phyloP scores from a whole-genome alignment of 2,113 vertebrate species.

The Eretmochelys imbricata region DNA sequence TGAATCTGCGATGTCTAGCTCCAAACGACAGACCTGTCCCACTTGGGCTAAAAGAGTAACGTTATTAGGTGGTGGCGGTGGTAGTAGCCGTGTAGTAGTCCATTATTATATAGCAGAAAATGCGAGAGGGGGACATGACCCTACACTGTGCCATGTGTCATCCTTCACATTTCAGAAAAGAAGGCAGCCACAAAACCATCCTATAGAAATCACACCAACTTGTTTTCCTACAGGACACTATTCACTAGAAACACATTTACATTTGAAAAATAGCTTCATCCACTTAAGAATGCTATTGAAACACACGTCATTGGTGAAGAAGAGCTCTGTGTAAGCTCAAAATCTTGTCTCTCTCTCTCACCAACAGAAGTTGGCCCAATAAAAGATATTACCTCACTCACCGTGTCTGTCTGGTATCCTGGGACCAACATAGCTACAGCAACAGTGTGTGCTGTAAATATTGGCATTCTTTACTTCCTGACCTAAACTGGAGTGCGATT shows the following conservation, averaged over 20 bases:
- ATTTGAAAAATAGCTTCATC: constrained; percentile 14
- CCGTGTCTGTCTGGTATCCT: neutral
- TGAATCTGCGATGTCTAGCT: neutral
- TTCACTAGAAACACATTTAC: neutral
- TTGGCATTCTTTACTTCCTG: neutral
- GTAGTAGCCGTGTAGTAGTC: neutral
- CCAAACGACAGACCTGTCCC: neutral
- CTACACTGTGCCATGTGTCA: constrained; percentile 30
- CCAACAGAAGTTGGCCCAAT: neutral
- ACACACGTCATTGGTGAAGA: neutral
- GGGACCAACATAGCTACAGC: neutral
- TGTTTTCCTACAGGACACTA: constrained; percentile 41
- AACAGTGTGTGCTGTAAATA: neutral
- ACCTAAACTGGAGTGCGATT: neutral
- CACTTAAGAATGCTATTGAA: neutral
- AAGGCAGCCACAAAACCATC: neutral
- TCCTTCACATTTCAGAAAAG: neutral
- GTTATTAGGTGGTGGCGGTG: neutral
- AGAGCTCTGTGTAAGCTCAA: neutral
- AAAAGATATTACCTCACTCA: neutral
- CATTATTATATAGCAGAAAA: neutral
- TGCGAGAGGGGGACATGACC: neutral
- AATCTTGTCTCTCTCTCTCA: neutral
- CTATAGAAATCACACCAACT: constrained; percentile 2
- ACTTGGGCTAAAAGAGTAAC: neutral